These are phyloP conservation scores for Pipistrellus pygmaeus DNA, from an alignment of 2,797 vertebrate species.

Conservation along the genomic window DNA sequence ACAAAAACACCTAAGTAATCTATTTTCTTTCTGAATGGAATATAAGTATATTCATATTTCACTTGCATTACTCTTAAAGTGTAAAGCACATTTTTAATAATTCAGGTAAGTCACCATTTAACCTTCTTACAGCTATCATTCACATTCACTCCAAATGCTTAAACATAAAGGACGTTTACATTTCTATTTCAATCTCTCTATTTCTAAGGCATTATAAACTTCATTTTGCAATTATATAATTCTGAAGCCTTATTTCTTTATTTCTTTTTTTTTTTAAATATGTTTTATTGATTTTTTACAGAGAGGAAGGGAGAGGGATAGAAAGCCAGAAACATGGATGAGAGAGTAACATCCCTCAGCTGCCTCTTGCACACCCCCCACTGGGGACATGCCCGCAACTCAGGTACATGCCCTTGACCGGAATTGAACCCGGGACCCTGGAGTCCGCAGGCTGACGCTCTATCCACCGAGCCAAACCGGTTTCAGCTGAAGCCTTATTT, in stretches of 20 bases:
- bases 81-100: background rate
- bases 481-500: background rate
- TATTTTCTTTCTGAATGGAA: background rate
- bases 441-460: no score
- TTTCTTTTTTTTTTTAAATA: no score
- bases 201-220: background rate
- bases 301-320: no score
- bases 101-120: background rate
- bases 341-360: no score
- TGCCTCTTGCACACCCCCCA: no score
- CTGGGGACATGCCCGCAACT: no score
- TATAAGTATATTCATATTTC: background rate
- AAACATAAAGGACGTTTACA: background rate
- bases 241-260: background rate
- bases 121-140: background rate
- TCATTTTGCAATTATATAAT: conserved; percentile 17
- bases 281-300: no score
- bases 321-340: no score
- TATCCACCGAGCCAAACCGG: no score
- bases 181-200: background rate
- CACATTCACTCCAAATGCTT: background rate
- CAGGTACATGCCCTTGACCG: no score
- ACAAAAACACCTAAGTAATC: background rate
- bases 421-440: no score
- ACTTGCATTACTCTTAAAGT: background rate